Conservation (phyloP, 1,140 invertebrate genomes). For the Orchestia grillus region DNA sequence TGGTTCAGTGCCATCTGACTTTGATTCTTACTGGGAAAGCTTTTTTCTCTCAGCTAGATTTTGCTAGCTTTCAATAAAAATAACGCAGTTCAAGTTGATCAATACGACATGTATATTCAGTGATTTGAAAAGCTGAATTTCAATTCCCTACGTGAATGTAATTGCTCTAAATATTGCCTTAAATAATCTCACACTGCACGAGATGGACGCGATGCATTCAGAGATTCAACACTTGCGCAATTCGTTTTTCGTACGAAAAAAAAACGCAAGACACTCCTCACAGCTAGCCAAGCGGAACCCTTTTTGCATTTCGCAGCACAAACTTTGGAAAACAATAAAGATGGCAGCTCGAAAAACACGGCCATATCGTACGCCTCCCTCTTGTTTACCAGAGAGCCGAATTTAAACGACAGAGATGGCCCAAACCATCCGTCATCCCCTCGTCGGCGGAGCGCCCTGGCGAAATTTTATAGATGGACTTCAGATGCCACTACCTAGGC, state of each 20-base stretch:
- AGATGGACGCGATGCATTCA: too few relatives aligned
- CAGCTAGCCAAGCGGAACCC: not conserved
- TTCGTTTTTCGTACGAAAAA: not conserved
- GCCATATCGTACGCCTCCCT: not conserved
- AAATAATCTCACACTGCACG: too few relatives aligned
- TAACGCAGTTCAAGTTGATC: too few relatives aligned
- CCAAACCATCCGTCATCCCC: not conserved
- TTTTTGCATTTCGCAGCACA: not conserved
- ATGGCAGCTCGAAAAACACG: not conserved
- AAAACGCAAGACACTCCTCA: not conserved
- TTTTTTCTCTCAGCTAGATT: too few relatives aligned
- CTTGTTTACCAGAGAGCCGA: not conserved
- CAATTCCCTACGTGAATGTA: too few relatives aligned
- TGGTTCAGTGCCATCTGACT: too few relatives aligned
- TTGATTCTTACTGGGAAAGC: too few relatives aligned
- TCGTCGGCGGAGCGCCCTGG: not conserved
- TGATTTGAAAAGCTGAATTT: too few relatives aligned
- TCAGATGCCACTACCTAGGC: not conserved
- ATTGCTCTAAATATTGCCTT: too few relatives aligned
- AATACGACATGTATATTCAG: too few relatives aligned
- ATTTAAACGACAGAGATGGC: not conserved
- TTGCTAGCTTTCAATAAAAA: too few relatives aligned
- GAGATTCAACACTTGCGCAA: not conserved
- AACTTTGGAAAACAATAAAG: slow-evolving; percentile 10
- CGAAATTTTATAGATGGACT: not conserved